Percentiles rank a stretch among this genome's conserved stretches.
phyloP scores from a whole-genome alignment of 2,113 vertebrate species.

The Pelusios castaneus region DNA sequence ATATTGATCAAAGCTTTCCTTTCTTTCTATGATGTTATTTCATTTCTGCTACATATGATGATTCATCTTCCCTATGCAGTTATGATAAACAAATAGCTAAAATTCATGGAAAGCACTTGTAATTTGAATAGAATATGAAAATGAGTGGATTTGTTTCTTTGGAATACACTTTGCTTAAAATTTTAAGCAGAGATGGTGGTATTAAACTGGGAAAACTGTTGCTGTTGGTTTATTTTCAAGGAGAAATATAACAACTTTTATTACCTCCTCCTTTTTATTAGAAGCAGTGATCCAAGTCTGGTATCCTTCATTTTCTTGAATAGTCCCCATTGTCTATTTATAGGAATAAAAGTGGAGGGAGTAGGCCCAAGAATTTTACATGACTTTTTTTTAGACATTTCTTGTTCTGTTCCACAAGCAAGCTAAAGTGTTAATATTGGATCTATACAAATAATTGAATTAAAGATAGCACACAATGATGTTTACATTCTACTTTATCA shows the following conservation, averaged over 20 bases:
- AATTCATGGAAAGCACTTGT: constrained; percentile 2
- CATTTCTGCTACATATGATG: constrained; percentile 43
- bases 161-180: constrained; percentile 37
- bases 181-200: constrained; percentile 27
- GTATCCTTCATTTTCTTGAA: not conserved
- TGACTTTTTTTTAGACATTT: not conserved
- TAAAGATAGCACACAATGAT: not conserved
- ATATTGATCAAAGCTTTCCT: constrained; percentile 78
- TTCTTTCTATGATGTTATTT: constrained; percentile 74
- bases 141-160: constrained; percentile 50
- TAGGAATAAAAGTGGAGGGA: not conserved
- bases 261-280: not conserved
- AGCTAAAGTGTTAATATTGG: not conserved
- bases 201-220: not conserved
- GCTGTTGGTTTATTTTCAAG: constrained; percentile 28
- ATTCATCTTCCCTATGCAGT: constrained; percentile 29
- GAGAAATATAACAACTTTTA: not conserved
- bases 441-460: not conserved
- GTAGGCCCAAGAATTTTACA: not conserved
- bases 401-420: not conserved
- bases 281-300: not conserved
- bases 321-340: not conserved
- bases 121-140: constrained; percentile 60
- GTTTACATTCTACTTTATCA: not conserved
- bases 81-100: constrained; percentile 66